Conservation (phyloP, 2,113 vertebrate genomes). For the Paracanthobrama guichenoti region DNA sequence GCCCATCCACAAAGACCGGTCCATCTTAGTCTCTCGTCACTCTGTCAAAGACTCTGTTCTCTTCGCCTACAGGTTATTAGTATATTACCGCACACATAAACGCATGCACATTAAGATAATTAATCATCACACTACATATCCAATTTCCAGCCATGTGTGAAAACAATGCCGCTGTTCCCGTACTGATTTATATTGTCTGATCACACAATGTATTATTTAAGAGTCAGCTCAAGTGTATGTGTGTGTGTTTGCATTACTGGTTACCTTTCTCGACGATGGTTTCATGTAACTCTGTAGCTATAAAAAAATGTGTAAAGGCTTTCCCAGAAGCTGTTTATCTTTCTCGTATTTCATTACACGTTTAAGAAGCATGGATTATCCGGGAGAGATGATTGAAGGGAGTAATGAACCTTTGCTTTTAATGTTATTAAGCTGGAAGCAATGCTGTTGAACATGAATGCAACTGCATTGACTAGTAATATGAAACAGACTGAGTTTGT, state of each 20-base stretch:
- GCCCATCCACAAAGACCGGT: conserved; percentile 64
- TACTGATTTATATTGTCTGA: conserved; percentile 47
- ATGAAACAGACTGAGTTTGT: not conserved
- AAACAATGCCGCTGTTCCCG: conserved; percentile 41
- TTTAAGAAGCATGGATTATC: conserved; percentile 9
- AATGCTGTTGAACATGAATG: not conserved
- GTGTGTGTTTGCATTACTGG: not conserved
- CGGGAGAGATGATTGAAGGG: conserved; percentile 34
- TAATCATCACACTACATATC: conserved; percentile 38
- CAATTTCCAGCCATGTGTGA: conserved; percentile 55
- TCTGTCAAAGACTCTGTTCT: conserved; percentile 68
- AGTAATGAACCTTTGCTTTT: conserved; percentile 2
- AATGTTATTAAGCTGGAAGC: conserved; percentile 46
- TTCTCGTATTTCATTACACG: conserved; percentile 37
- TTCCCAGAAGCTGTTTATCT: conserved; percentile 29
- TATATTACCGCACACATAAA: not conserved
- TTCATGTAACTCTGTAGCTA: not conserved
- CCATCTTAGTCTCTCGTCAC: conserved; percentile 66
- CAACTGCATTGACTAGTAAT: not conserved
- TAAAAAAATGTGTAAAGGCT: not conserved
- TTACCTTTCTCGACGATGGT: not conserved
- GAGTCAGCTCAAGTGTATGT: not conserved
- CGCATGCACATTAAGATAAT: not conserved
- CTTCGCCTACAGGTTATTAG: conserved; percentile 67
- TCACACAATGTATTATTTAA: conserved; percentile 62